Conservation (phyloP, 2,888 invertebrate species). For the Synergus umbraculus region DNA sequence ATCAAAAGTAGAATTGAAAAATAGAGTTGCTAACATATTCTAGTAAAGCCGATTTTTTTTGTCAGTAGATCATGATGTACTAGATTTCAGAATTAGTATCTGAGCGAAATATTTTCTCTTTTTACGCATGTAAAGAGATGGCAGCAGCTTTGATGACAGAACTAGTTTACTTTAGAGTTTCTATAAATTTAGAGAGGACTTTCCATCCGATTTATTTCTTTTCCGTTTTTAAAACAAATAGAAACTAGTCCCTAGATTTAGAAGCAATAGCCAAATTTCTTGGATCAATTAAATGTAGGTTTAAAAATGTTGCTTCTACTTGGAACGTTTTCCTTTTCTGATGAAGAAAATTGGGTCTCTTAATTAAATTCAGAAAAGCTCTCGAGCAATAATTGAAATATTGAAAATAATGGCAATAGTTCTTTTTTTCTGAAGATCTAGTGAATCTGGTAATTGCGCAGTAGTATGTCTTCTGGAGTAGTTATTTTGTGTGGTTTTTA, state of each 20-base stretch:
- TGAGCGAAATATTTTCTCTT: background rate
- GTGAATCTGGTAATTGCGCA: background rate
- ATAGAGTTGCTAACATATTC: background rate
- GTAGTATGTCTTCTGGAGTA: background rate
- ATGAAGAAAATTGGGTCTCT: background rate
- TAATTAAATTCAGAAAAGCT: background rate
- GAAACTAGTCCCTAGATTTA: background rate
- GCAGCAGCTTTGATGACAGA: background rate
- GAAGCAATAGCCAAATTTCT: background rate
- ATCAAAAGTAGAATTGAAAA: background rate
- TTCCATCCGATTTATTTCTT: background rate
- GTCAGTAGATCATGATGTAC: background rate
- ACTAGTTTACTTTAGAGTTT: background rate
- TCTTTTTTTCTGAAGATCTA: background rate
- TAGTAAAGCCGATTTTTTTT: background rate
- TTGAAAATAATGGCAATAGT: background rate
- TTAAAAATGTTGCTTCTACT: background rate
- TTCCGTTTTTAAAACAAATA: background rate
- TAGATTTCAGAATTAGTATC: background rate
- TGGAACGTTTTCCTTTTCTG: slow-evolving; percentile 2
- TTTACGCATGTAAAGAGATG: background rate
- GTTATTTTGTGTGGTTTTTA: background rate
- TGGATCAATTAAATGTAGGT: no score
- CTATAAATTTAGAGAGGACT: background rate
- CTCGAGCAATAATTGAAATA: background rate